phyloP scores from a whole-genome alignment of 2,113 vertebrate species.

The Glaucomys volans region DNA sequence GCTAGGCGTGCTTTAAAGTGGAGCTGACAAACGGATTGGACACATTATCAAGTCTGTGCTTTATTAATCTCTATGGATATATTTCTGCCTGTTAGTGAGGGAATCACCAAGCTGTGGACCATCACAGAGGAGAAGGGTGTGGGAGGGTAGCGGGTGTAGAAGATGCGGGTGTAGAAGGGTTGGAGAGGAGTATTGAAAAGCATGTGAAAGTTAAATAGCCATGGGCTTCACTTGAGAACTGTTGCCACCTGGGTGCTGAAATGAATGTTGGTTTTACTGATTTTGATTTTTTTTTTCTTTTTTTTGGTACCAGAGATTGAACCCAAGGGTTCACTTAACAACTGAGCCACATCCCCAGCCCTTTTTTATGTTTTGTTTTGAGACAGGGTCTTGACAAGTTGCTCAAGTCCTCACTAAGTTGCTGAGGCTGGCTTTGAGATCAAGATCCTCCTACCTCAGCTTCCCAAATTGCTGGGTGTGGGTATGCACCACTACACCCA shows the following conservation, averaged over 20 bases:
- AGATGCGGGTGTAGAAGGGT: not conserved
- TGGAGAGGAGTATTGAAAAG: slow-evolving; percentile 12
- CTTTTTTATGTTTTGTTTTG: too few species aligned
- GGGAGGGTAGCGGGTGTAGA: not conserved
- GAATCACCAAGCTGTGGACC: slow-evolving; percentile 9
- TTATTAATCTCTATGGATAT: not conserved
- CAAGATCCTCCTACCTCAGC: too few species aligned
- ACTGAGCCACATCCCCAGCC: too few species aligned
- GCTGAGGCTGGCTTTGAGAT: too few species aligned
- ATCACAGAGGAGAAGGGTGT: not conserved
- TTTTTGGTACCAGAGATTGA: too few species aligned
- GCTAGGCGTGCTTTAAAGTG: slow-evolving; percentile 50
- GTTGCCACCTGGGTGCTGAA: not conserved
- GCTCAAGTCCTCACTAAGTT: too few species aligned
- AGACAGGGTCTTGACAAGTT: too few species aligned
- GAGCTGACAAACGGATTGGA: slow-evolving; percentile 29
- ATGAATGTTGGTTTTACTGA: not conserved
- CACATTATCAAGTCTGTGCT: slow-evolving; percentile 47
- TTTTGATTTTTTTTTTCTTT: not conserved
- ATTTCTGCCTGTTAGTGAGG: not conserved
- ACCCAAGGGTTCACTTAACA: too few species aligned
- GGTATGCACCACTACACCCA: too few species aligned
- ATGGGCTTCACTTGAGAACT: not conserved
- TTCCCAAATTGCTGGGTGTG: too few species aligned
- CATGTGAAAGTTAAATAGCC: not conserved